Base-by-base conservation (phyloP, 2,888 invertebrate genomes). In the Lamellibrachia satsuma region DNA sequence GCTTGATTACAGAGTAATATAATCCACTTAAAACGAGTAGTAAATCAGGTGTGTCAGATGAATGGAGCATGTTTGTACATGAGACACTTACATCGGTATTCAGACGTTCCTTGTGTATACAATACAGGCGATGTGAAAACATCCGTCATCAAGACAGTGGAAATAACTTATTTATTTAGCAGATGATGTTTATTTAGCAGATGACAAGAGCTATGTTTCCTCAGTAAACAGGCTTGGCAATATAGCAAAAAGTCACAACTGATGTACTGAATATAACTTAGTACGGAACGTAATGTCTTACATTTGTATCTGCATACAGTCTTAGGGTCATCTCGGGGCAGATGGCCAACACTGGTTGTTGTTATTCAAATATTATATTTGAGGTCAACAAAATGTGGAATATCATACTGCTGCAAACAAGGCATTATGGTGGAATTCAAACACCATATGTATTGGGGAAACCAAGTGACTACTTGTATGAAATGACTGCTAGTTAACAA, bases 41-140 rank as follows among this genome's bases (percentile, higher is more conserved):
- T 75, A 75, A 75, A 75, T 75, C 75, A 75, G 75, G n/a, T 6
- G n/a, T 75, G 75, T 75, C 75, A 75, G 15, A 15, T 75, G 75
- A 75, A 75, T 75, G 75, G 75, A 75, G 75, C 75, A 75, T 75
- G 75, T 75, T 75, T 75, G 75, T 75, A 75, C 75, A 75, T 75
- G 75, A 4, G 75, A 75, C 75, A 75, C 75, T 75, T 75, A 75
- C 75, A 75, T 75, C 75, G 15, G 75, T 75, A 75, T 75, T 75
- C 75, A 75, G 75, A 75, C 75, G n/a, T n/a, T 75, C 75, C 75
- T 75, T 75, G 75, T 15, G 39, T 39, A 75, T 2, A 8, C 8
- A 8, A 8, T 57, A 6, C 6, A 75, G 22, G 75, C 7, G 75
- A 15, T 75, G n/a, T 22, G 75, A 75, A 75, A 75, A 75, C n/a